Evolutionary conservation across 2,888 invertebrate genomes (phyloP), one percentile per base, ranked within the genome.

Genomic region (Erebia ligea): DNA sequence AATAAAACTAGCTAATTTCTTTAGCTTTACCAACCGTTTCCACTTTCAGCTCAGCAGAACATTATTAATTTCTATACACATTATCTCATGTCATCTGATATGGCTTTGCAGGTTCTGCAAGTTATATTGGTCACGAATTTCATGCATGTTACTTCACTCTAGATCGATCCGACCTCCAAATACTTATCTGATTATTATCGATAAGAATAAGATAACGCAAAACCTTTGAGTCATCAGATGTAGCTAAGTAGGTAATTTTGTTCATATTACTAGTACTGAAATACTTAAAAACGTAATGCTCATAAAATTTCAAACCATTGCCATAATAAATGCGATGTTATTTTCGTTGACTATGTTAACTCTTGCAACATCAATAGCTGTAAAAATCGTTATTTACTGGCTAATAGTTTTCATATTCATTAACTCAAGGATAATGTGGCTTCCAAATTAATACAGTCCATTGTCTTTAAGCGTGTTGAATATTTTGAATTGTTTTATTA

Each of bases 361-460:
- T n/a, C 8, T n/a, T 50, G 8, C n/a, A 15, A 8, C 1, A 4
- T 15, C 15, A 34, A 25, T 25, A 34, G 61, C 42, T 48, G 62
- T 48, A 62, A 45, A 48, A 48, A 48, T 48, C 48, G 21, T 48
- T n/a, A 50, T 1, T 63, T 34, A 63, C 34, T 25, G 4, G n/a
- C 48, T n/a, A 34, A n/a, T 63, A 63, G 10, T 17, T 25, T n/a
- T 9, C 15, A 21, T 50, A 9, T 50, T 25, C 50, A 10, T 50
- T n/a, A 19, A 65, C 19, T 40, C 52, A 54, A 65, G 65, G 65
- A 64, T 67, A 66, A 67, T 67, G 63, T 57, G 73, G 66, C 61
- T 70, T 61, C 67, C 68, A 74, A 59, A 58, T n/a, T n/a, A n/a
- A n/a, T 71, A 73, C 40, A 19, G 54, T 69, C 67, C 62, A 73